These are phyloP conservation scores for Cryptotis parvus DNA, from an alignment of 2,113 vertebrate species.

Conservation along the genomic window DNA sequence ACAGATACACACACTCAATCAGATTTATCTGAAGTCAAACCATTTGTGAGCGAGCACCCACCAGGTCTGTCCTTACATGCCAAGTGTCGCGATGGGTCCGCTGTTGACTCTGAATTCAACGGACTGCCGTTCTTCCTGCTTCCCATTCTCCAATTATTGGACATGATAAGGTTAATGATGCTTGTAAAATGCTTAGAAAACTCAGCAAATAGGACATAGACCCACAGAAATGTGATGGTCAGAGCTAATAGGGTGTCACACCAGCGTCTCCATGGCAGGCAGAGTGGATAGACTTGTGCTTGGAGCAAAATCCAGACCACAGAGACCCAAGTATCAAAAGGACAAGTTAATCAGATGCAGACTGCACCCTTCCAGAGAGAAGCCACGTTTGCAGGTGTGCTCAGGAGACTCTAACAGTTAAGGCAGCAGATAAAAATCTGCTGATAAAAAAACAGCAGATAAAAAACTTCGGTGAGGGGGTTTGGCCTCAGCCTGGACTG, in stretches of 20 bases:
- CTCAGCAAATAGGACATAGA: constrained; percentile 35
- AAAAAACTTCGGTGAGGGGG: too few relatives aligned
- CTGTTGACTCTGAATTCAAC: not conserved
- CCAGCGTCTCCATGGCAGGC: not conserved
- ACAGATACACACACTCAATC: too few relatives aligned
- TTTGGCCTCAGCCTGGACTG: not conserved
- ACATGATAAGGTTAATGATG: constrained; percentile 57
- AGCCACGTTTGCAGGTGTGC: not conserved
- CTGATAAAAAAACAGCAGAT: constrained; percentile 4
- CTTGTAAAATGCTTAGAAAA: constrained; percentile 38
- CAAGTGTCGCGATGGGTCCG: not conserved
- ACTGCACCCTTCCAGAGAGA: not conserved
- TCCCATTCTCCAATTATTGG: constrained; percentile 44
- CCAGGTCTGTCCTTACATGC: not conserved
- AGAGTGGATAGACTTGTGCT: not conserved
- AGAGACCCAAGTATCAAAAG: not conserved
- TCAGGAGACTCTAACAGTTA: not conserved
- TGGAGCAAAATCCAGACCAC: not conserved
- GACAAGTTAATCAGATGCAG: not conserved
- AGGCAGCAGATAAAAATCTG: not conserved
- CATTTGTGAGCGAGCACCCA: not conserved
- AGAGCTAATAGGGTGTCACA: constrained; percentile 11
- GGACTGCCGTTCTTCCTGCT: not conserved
- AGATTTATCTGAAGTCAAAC: not conserved
- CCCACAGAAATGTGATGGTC: constrained; percentile 43